Base-by-base conservation (phyloP, 2,797 vertebrate species). In the Philypnodon macrostomus region DNA sequence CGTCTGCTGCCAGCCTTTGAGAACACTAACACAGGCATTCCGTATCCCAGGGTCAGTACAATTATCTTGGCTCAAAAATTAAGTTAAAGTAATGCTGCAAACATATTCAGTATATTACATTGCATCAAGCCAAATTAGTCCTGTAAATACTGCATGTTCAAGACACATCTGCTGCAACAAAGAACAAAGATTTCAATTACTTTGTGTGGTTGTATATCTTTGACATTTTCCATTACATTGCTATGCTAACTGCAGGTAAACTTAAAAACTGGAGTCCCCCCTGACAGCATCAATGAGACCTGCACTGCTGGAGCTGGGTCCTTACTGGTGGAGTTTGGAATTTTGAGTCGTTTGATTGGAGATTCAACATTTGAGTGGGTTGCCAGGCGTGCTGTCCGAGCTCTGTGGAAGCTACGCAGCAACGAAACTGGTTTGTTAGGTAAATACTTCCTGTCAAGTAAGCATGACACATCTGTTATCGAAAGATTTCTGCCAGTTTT, bases 301-400 rank as follows among this genome's bases (percentile, higher is more conserved):
- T 99, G 97, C 44, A 98, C 96, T 0, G 93, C 96, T 0, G 97
- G 97, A 7, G 97, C 97, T 0, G 97, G 96, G 0, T 98, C 96
- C 23, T 76, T 99, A 45, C 86, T 98, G 67, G 94, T 99, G 79
- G 96, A 99, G 68, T 99, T 99, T 67, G 97, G 96, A 4, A 95
- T 99, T 73, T 86, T 98, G 39, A 99, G 96, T 75, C 91, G 94
- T 17, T 85, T 99, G 61, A 90, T 97, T 0, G 97, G 97, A 0
- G 96, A 99, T 66, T 96, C 95, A 26, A 98, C 96, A 0, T 99
- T 98, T 27, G 97, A 99, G 7, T 98, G 94, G 94, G 96, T 98
- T 19, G 97, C 97, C 41, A 87, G 97, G 13, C 88, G 95, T 51
- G 96, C 97, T 0, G 97, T 99, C 53, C 90, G 90, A 79, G 94